Percentiles rank a stretch among this genome's conserved stretches.
Conservation (phyloP, 1,140 invertebrate species). For the Conopomorpha cramerella region DNA sequence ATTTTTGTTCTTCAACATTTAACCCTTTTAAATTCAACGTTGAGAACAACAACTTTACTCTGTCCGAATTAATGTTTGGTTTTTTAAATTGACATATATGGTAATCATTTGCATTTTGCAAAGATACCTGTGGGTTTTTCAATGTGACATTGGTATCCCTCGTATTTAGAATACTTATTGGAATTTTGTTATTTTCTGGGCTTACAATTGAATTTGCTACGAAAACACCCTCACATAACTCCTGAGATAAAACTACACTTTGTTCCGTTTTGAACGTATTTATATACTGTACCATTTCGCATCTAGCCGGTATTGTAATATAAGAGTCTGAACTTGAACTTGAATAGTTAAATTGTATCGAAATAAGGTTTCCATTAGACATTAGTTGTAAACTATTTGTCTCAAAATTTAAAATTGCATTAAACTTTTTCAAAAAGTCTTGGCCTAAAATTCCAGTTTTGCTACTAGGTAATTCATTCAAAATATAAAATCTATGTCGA, state of each 20-base stretch:
- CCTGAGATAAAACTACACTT: neutral
- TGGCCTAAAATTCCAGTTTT: neutral
- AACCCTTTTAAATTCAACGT: neutral
- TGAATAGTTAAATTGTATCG: neutral
- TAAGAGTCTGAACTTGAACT: neutral
- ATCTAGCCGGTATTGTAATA: neutral
- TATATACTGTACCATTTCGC: neutral
- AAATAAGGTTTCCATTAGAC: neutral
- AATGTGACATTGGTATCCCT: neutral
- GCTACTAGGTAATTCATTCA: neutral
- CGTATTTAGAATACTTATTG: neutral
- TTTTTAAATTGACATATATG: neutral
- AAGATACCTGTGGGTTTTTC: neutral
- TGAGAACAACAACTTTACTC: neutral
- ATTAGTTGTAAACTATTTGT: neutral
- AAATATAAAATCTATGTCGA: neutral
- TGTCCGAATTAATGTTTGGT: neutral
- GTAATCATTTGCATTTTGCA: neutral
- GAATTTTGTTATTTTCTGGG: neutral
- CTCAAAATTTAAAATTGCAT: neutral
- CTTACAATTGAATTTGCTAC: neutral
- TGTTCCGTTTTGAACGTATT: neutral
- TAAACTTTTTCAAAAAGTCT: neutral
- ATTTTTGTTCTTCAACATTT: neutral
- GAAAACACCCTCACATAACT: neutral